Evolutionary conservation across 1,140 invertebrate species (phyloP).

Genomic region (Dryas iulia): DNA sequence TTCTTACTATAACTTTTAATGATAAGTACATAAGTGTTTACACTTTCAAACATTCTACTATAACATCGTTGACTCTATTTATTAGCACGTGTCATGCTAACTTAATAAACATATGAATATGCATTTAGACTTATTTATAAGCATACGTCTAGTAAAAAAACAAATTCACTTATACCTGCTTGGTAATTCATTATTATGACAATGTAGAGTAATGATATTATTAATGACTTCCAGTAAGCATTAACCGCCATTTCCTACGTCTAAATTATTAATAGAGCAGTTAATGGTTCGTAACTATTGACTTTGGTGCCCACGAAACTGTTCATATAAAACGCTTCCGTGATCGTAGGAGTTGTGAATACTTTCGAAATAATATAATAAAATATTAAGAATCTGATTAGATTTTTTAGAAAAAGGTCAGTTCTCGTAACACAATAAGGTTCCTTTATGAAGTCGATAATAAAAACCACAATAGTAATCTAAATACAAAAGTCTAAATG

Average conservation of each 20-base stretch:
- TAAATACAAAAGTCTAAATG: constrained; percentile 28
- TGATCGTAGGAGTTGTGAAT: background rate
- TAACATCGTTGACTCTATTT: background rate
- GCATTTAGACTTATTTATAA: background rate
- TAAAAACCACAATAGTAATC: constrained; percentile 23
- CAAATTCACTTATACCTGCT: background rate
- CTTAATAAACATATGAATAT: background rate
- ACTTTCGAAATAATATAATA: constrained; percentile 8
- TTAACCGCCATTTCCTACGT: constrained; percentile 14
- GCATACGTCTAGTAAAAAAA: background rate
- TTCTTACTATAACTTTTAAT: too few species aligned
- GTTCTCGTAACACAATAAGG: background rate
- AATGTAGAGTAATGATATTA: background rate
- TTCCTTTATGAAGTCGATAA: constrained; percentile 5
- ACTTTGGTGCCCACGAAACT: constrained; percentile 2
- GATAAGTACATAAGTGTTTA: background rate
- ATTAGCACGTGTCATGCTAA: background rate
- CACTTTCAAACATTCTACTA: background rate
- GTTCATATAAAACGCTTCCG: background rate
- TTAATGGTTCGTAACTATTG: background rate
- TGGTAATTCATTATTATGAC: background rate
- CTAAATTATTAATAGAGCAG: constrained; percentile 6
- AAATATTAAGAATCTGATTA: constrained; percentile 1
- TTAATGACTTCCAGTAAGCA: constrained; percentile 13
- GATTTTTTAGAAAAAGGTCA: background rate